phyloP scores from a whole-genome alignment of 2,888 invertebrate genomes.

The Masnerella sp. region DNA sequence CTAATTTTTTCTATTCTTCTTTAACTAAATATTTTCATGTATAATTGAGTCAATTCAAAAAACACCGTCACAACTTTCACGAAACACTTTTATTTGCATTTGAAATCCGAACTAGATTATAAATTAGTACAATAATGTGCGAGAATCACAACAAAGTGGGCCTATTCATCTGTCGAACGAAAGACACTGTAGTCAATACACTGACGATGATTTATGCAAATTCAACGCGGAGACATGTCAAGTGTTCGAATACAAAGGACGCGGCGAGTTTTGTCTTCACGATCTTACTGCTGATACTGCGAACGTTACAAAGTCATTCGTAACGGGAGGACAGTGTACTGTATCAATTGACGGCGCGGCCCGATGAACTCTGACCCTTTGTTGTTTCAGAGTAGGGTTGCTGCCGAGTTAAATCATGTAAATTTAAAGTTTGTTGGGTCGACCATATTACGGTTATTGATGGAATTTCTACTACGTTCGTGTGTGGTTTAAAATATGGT shows the following conservation, averaged over 20 bases:
- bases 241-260: slow-evolving; percentile 43
- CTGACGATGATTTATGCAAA: slow-evolving; percentile 36
- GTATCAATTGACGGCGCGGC: slow-evolving; percentile 62
- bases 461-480: no score
- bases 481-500: no score
- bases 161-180: slow-evolving; percentile 4
- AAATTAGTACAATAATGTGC: no score
- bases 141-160: no score
- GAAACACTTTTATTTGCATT: no score
- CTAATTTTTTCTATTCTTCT: no score
- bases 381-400: slow-evolving; percentile 42
- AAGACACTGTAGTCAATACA: no score
- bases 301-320: slow-evolving; percentile 53
- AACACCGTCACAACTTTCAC: no score
- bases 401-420: slow-evolving; percentile 24
- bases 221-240: slow-evolving; percentile 27
- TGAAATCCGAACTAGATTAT: no score
- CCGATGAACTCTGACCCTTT: slow-evolving; percentile 73
- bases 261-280: slow-evolving; percentile 46
- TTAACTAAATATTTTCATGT: no score
- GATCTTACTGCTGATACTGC: slow-evolving; percentile 47
- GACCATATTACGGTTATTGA: no score
- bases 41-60: no score
- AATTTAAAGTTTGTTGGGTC: slow-evolving; percentile 20
- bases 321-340: slow-evolving; percentile 52